Conservation (phyloP, 1,140 invertebrate genomes). For the Heterodera schachtii region DNA sequence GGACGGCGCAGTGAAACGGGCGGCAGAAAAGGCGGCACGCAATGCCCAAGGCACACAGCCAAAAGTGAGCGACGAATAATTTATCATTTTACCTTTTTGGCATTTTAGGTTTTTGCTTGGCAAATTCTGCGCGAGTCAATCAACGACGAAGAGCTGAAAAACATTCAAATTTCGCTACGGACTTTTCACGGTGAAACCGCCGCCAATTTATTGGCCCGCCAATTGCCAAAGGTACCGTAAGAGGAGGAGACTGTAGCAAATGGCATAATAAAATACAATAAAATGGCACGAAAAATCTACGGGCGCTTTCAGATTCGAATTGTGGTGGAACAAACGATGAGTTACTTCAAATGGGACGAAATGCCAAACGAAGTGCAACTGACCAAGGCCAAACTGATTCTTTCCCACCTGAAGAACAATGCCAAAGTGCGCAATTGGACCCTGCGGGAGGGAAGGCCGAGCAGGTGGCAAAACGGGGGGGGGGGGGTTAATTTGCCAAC, state of each 20-base stretch:
- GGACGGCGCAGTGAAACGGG: conserved; percentile 61
- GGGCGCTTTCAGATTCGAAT: conserved; percentile 55
- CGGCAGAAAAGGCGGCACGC: conserved; percentile 62
- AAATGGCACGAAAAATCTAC: too few species aligned
- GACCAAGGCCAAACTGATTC: conserved; percentile 60
- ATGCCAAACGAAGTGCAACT: conserved; percentile 46
- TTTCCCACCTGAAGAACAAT: conserved; percentile 64
- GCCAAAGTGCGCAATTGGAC: conserved; percentile 66
- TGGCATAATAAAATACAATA: neutral
- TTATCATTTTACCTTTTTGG: neutral
- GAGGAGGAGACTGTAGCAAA: too few species aligned
- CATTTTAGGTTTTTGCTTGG: conserved; percentile 65
- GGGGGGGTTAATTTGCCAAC: neutral
- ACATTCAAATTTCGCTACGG: conserved; percentile 63
- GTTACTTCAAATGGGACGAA: conserved; percentile 64
- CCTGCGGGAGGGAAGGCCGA: conserved; percentile 60
- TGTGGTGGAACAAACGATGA: conserved; percentile 64
- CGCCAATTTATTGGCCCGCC: conserved; percentile 53
- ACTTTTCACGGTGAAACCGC: conserved; percentile 65
- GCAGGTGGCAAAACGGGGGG: conserved; percentile 47
- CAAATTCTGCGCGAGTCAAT: conserved; percentile 65
- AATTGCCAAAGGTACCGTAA: conserved; percentile 56
- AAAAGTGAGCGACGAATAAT: conserved; percentile 51
- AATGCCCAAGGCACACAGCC: conserved; percentile 64
- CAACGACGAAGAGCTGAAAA: conserved; percentile 63